Evolutionary conservation across 2,888 invertebrate genomes (phyloP).

Genomic region (Crepidodera aurea): DNA sequence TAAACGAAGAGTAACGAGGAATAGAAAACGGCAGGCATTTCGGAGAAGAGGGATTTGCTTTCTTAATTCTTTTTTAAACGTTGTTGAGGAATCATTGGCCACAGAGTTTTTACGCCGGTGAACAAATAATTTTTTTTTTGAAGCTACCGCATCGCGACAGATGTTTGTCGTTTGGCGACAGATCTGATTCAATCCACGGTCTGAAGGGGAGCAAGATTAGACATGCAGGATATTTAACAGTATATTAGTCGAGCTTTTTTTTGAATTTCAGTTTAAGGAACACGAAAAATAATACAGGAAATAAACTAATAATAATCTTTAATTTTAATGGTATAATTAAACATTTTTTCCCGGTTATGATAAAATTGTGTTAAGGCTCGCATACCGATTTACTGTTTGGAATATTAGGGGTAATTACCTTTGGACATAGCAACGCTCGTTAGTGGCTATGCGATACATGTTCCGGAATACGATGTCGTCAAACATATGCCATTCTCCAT

Average conservation of each 20-base stretch:
- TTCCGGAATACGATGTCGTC: constrained; percentile 49
- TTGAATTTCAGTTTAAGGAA: too few relatives aligned
- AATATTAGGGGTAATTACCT: constrained; percentile 50
- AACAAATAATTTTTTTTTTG: constrained; percentile 20
- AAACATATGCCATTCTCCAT: constrained; percentile 49
- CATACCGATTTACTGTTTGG: constrained; percentile 34
- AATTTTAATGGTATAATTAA: too few relatives aligned
- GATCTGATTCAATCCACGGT: too few relatives aligned
- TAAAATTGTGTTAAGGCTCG: too few relatives aligned
- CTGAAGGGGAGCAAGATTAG: not conserved
- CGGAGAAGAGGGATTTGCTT: constrained; percentile 30
- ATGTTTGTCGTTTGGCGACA: constrained; percentile 4
- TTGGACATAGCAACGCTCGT: constrained; percentile 53
- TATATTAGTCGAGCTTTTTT: too few relatives aligned
- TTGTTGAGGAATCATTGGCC: constrained; percentile 31
- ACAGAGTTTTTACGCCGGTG: constrained; percentile 30
- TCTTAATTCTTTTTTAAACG: constrained; percentile 38
- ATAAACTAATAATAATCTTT: too few relatives aligned
- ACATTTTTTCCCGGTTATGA: too few relatives aligned
- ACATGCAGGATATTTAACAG: not conserved
- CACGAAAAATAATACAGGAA: too few relatives aligned
- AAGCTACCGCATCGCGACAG: constrained; percentile 8
- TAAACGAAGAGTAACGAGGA: not conserved
- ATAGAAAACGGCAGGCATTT: constrained; percentile 21
- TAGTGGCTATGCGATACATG: constrained; percentile 51